Base-by-base conservation (phyloP, 2,888 invertebrate genomes). In the Gisinianus flammeolus region DNA sequence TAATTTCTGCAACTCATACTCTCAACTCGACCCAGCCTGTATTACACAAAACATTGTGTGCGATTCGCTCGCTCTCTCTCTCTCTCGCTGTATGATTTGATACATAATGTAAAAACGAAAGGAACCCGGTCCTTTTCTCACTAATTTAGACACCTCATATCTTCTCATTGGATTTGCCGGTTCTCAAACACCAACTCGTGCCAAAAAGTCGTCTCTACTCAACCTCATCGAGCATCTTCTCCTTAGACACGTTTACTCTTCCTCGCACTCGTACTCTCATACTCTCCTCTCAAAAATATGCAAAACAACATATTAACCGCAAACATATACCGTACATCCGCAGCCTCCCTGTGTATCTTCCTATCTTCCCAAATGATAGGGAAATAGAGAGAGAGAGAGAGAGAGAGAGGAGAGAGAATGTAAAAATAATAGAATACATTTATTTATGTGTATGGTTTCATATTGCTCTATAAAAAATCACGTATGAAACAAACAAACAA, bases 61-160 rank as follows among this genome's bases (percentile, higher is more conserved):
- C n/a, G 10, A 6, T 64, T 8, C 4, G 10, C 12, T 12, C 30
- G 12, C 26, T 64, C n/a, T n/a, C n/a, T n/a, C n/a, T n/a, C n/a
- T n/a, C n/a, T n/a, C n/a, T n/a, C n/a, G n/a, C 19, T 31, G 10
- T 67, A 30, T 33, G 70, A 52, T 26, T 33, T 19, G 22, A 35
- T 22, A 26, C 44, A 12, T 54, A 28, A 28, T 26, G 70, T 54
- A 28, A 2, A 28, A 28, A 64, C 22, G 22, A 64, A 64, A 26
- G 52, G 52, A 62, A 62, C 73, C 76, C 56, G 69, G 62, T 54
- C 73, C 76, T 76, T 76, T 62, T 69, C 69, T 76, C 58, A 76
- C 76, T 76, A 76, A 76, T 76, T 76, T 76, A 76, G 76, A 76
- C 76, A 76, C 76, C 76, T 76, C 76, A 70, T 76, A 35, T 76